A percentile compares a stretch with the other conserved stretches of the same genome.
These are phyloP conservation scores for Podarcis siculus DNA, from an alignment of 2,797 vertebrate species.

Conservation along the genomic window DNA sequence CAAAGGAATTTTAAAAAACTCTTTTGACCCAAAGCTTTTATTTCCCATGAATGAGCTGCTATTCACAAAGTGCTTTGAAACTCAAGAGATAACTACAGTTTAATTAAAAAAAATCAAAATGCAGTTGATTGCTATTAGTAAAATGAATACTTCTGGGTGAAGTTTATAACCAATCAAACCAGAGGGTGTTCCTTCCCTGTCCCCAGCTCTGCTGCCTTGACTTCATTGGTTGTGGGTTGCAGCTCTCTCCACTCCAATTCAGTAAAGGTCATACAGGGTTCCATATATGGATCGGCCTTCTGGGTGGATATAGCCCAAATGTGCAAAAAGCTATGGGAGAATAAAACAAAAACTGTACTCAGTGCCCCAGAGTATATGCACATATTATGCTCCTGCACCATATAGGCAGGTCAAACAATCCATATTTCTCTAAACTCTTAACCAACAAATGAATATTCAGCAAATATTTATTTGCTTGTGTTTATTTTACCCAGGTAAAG, in stretches of 20 bases:
- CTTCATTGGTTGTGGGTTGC: background rate
- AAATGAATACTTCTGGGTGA: background rate
- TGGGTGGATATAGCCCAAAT: background rate
- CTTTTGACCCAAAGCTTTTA: constrained; percentile 61
- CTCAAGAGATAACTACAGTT: constrained; percentile 42
- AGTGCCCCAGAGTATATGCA: background rate
- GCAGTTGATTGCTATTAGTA: background rate
- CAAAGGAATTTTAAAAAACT: constrained; percentile 66
- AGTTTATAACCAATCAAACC: background rate
- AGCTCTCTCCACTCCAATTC: background rate
- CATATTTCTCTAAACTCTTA: background rate
- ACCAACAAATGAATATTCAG: background rate
- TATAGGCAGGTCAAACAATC: background rate
- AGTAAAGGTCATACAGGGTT: background rate
- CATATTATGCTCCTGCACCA: background rate
- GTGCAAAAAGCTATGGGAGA: background rate
- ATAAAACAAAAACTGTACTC: background rate
- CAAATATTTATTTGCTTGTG: too few species aligned
- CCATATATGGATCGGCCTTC: background rate
- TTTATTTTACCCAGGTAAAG: background rate
- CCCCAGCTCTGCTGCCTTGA: background rate
- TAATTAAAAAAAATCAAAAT: constrained; percentile 34
- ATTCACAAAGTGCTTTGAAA: constrained; percentile 40
- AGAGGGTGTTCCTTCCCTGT: background rate
- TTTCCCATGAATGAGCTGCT: constrained; percentile 61